A percentile compares a stretch with the other conserved stretches of the same genome.
phyloP scores from a whole-genome alignment of 2,113 vertebrate species.

The Cervus canadensis region DNA sequence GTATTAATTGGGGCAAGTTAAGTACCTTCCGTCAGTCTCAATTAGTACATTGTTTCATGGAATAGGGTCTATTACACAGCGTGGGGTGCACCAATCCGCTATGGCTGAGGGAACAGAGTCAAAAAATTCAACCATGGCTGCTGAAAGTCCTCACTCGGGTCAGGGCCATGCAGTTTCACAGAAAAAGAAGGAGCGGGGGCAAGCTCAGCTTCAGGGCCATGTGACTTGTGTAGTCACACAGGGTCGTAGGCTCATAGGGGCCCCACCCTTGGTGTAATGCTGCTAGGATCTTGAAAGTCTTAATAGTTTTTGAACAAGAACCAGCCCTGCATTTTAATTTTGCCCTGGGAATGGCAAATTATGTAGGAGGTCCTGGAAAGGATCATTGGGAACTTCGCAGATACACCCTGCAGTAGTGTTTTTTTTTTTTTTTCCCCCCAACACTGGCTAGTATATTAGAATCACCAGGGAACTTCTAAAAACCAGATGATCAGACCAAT shows the following conservation, averaged over 20 bases:
- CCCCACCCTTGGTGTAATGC: background rate
- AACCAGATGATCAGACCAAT: background rate
- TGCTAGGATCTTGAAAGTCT: background rate
- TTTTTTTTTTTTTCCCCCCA: too few relatives aligned
- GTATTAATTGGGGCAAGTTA: background rate
- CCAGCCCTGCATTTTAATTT: background rate
- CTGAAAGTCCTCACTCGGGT: background rate
- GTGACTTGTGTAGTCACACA: background rate
- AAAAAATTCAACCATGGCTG: background rate
- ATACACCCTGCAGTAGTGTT: background rate
- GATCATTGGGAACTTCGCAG: background rate
- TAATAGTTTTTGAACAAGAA: background rate
- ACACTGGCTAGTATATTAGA: background rate
- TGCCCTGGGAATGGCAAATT: background rate
- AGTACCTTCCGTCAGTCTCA: background rate
- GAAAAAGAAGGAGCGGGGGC: background rate
- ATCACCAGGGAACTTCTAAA: background rate
- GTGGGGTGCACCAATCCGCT: background rate
- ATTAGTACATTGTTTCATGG: background rate
- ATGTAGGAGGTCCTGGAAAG: background rate
- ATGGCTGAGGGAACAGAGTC: background rate
- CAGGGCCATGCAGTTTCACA: background rate
- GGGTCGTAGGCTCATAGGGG: background rate
- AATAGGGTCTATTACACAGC: background rate
- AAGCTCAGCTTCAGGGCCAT: background rate